Evolutionary conservation across 2,797 vertebrate species (phyloP), one percentile per base, ranked within the genome.

Genomic region (Sebastes iracundus): DNA sequence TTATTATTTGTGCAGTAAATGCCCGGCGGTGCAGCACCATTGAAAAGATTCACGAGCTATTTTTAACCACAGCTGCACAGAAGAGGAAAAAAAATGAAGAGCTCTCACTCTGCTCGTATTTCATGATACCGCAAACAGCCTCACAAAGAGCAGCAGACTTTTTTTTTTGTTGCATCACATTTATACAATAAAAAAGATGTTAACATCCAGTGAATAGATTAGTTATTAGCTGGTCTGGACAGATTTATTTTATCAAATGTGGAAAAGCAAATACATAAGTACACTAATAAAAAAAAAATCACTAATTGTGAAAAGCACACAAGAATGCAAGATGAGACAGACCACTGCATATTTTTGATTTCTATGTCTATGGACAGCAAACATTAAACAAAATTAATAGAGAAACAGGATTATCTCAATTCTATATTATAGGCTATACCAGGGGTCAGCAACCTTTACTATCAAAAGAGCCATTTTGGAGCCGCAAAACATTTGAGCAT

Each of bases 51-150:
- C 20, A n/a, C 6, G 1, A 20, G 49, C 85, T 92, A 91, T 92
- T 92, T 93, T 83, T 91, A 92, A 62, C 69, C 72, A 74, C 70
- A 46, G 13, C 3, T 0, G 11, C 78, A 78, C 2, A 87, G 80
- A 77, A 7, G 16, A 1, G 2, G 0, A 9, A 75, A 74, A 62
- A 33, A 33, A 33, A 33, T 0, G 1, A 87, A 53, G 87, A 91
- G 46, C 5, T 52, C 38, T 10, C 84, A 89, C 91, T 90, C 68
- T n/a, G 52, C 65, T 32, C 2, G 3, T 42, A 2, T 38, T 84
- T 75, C 16, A 3, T 8, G 33, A 52, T 0, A 14, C 22, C 3
- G 3, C 6, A 76, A 62, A 32, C 38, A 20, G 7, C 28, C 0
- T 3, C n/a, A 7, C 4, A 56, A 30, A n/a, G 2, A 13, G 2